phyloP scores from a whole-genome alignment of 2,888 invertebrate species.

The Oasisia sp. region DNA sequence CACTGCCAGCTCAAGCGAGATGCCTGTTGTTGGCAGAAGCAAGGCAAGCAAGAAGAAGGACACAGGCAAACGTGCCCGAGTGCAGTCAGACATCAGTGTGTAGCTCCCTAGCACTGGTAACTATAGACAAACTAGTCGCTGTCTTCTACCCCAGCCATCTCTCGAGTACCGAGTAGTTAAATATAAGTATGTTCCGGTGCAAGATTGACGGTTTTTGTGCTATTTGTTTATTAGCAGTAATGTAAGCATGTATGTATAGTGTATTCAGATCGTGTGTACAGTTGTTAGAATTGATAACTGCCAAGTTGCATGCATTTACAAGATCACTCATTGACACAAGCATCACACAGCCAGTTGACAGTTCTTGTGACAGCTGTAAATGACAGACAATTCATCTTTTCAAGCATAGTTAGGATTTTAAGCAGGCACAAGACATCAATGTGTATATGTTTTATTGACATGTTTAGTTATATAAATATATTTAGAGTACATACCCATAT shows the following conservation, averaged over 20 bases:
- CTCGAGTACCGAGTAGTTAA: not conserved
- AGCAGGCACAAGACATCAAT: not conserved
- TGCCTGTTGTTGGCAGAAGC: not conserved
- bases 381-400: not conserved
- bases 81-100: constrained; percentile 2
- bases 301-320: not conserved
- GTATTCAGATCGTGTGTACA: not conserved
- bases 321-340: not conserved
- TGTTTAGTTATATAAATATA: not conserved
- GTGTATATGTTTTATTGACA: constrained; percentile 6
- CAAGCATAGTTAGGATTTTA: not conserved
- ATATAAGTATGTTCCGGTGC: not conserved
- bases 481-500: not conserved
- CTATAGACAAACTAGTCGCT: not conserved
- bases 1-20: constrained; percentile 17
- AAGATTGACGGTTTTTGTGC: not conserved
- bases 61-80: not conserved
- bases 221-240: not conserved
- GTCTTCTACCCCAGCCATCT: not conserved
- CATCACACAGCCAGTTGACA: not conserved
- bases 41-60: not conserved
- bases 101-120: not conserved
- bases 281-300: not conserved
- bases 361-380: not conserved
- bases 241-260: not conserved